Percentiles rank a stretch among this genome's conserved stretches.
Conservation (phyloP, 2,888 invertebrate species). For the Scaptomyza tumidula region DNA sequence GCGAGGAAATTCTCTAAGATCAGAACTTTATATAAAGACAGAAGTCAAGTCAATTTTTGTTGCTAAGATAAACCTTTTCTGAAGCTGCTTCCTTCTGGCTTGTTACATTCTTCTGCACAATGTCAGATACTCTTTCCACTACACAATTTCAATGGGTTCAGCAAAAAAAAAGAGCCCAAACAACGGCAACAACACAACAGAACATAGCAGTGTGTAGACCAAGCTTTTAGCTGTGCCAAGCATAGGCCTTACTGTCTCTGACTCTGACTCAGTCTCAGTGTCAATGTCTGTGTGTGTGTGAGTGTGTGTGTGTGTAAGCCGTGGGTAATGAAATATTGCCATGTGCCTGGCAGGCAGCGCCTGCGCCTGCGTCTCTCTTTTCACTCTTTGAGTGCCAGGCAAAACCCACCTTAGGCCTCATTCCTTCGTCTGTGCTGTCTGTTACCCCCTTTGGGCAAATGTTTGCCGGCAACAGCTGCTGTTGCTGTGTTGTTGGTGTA, state of each 20-base stretch:
- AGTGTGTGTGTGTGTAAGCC: constrained; percentile 44
- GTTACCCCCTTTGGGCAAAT: constrained; percentile 51
- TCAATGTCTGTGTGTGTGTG: constrained; percentile 43
- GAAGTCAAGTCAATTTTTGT: too few relatives aligned
- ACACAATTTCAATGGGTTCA: constrained; percentile 1
- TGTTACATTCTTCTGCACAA: not conserved
- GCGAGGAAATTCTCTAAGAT: too few relatives aligned
- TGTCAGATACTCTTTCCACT: constrained; percentile 1
- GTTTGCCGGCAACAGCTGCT: constrained; percentile 77
- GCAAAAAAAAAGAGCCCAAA: not conserved
- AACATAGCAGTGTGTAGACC: constrained; percentile 1
- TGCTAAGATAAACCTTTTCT: not conserved
- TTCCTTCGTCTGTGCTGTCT: constrained; percentile 25
- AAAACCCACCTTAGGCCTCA: constrained; percentile 15
- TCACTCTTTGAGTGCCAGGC: constrained; percentile 31
- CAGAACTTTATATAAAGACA: too few relatives aligned
- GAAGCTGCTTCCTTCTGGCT: not conserved
- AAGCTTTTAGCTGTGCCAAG: constrained; percentile 3
- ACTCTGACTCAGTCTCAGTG: constrained; percentile 37
- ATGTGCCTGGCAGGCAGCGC: constrained; percentile 63
- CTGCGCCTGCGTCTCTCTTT: constrained; percentile 47
- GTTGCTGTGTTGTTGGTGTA: constrained; percentile 61
- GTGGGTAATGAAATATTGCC: constrained; percentile 81
- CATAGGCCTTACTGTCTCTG: constrained; percentile 14
- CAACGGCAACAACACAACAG: constrained; percentile 22